phyloP scores from a whole-genome alignment of 37 sponge, comb jelly and placozoan species.

The Cliona cf. orientalis region DNA sequence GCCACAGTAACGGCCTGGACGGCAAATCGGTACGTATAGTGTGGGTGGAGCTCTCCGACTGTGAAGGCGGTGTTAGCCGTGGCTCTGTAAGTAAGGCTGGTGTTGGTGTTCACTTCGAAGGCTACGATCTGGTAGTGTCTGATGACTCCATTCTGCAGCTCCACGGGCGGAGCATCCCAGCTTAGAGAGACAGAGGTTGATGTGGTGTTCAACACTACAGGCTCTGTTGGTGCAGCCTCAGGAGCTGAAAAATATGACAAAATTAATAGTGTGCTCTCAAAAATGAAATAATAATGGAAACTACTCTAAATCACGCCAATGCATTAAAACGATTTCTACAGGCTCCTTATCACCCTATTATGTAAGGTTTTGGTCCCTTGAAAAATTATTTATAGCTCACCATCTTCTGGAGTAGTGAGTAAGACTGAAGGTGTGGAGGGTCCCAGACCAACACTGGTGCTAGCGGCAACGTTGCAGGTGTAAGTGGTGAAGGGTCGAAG shows the following conservation, averaged over 20 bases:
- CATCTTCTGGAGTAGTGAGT: constrained; percentile 25
- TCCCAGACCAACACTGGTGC: constrained; percentile 13
- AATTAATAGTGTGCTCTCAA: too few species aligned
- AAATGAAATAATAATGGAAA: too few species aligned
- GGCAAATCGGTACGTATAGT: constrained; percentile 18
- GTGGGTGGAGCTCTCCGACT: constrained; percentile 14
- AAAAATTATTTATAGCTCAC: constrained; percentile 1
- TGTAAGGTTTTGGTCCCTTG: too few species aligned
- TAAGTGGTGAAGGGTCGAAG: constrained; percentile 20
- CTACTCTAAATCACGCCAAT: too few species aligned
- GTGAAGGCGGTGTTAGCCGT: constrained; percentile 5
- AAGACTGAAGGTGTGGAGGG: constrained; percentile 6
- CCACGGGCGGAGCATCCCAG: constrained; percentile 19
- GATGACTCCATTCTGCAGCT: constrained; percentile 47
- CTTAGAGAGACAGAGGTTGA: constrained; percentile 15
- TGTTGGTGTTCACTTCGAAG: constrained; percentile 1
- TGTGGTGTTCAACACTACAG: background rate
- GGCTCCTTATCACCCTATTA: too few species aligned
- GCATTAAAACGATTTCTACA: too few species aligned
- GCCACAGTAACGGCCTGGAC: constrained; percentile 44
- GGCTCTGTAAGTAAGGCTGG: background rate
- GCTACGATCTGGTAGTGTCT: constrained; percentile 17
- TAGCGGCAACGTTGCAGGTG: constrained; percentile 11
- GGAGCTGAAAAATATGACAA: constrained; percentile 22
- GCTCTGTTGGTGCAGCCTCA: constrained; percentile 14